Base-by-base conservation (phyloP, 2,113 vertebrate species). In the Melanotaenia duboulayi region DNA sequence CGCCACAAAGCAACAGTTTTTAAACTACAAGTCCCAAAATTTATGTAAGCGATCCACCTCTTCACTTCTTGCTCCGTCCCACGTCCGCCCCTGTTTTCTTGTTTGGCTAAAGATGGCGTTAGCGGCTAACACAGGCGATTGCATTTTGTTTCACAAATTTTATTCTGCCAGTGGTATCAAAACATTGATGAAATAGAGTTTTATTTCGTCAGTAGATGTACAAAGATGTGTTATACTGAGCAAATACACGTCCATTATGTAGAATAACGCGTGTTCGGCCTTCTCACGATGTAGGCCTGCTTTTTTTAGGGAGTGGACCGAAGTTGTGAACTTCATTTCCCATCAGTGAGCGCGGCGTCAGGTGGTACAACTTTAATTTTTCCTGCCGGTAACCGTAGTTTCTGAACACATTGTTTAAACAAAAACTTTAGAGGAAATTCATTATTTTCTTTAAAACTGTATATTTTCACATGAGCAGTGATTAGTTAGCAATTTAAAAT, bases 101-200 rank as follows among this genome's bases (percentile, higher is more conserved):
- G 90, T 89, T 92, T 84, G 90, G 87, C 90, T 91, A 94, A 94
- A 94, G 92, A 95, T 94, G 94, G 94, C 94, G 93, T 92, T 93
- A 90, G 92, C 90, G 85, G 90, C 91, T 94, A 94, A 83, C 85
- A 71, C 85, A 88, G 87, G 64, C 90, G 92, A 90, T 91, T 89
- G 87, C 85, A 90, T 92, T 88, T 92, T 90, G 88, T 91, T 90
- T 85, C 78, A 85, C 85, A 74, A 82, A 90, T 87, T 78, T 23
- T 89, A 82, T 83, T 77, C 74, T 82, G 74, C 68, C 88, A 76
- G 48, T 87, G 79, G 90, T 84, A 65, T 81, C 78, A 87, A 79
- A 82, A 84, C 87, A 85, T 73, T 58, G 62, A 67, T 59, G 65
- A 81, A 79, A 80, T 88, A 70, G 79, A 79, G 59, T 35, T 76